phyloP scores from a whole-genome alignment of 2,113 vertebrate genomes.

The Zingel zingel region DNA sequence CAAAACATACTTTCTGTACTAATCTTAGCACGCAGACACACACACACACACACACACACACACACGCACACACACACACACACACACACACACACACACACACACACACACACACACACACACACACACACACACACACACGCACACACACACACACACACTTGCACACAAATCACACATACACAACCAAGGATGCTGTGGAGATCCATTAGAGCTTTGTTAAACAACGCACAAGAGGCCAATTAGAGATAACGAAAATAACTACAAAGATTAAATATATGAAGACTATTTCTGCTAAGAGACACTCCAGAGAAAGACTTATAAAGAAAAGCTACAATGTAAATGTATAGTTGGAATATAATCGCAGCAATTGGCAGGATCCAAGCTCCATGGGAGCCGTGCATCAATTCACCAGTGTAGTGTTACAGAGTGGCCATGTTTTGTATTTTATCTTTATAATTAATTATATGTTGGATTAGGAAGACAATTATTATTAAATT shows the following conservation, averaged over 20 bases:
- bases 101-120: background rate
- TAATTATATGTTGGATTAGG: background rate
- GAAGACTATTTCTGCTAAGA: constrained; percentile 17
- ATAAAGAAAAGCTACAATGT: constrained; percentile 9
- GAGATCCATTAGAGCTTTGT: constrained; percentile 27
- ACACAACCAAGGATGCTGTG: background rate
- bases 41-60: constrained; percentile 8
- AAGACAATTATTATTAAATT: background rate
- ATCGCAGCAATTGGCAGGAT: constrained; percentile 32
- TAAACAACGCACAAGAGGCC: constrained; percentile 38
- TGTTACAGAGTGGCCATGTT: background rate
- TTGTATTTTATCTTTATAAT: background rate
- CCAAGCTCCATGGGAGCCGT: background rate
- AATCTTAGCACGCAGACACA: constrained; percentile 40
- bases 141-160: background rate
- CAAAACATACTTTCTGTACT: constrained; percentile 41
- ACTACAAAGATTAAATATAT: constrained; percentile 8
- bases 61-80: constrained; percentile 17
- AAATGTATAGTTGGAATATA: constrained; percentile 17
- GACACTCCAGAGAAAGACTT: background rate
- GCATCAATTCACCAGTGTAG: background rate
- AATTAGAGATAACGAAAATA: constrained; percentile 28
- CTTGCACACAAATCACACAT: too few species aligned
- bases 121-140: too few species aligned
- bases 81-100: constrained; percentile 7